Evolutionary conservation across 2,113 vertebrate species (phyloP), one percentile per base, ranked within the genome.

Genomic region (Dryoscopus gambensis): DNA sequence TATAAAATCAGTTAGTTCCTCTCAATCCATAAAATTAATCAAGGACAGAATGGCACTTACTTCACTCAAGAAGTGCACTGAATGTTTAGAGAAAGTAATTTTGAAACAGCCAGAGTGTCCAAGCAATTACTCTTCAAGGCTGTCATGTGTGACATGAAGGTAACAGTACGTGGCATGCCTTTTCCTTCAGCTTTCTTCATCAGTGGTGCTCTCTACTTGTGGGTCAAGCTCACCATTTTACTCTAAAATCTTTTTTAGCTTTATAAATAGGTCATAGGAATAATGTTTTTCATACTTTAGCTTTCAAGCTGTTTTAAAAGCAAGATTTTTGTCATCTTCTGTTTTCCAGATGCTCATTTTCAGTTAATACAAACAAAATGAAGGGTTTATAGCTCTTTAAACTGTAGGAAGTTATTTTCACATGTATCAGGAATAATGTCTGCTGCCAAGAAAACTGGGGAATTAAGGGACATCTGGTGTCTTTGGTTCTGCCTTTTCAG

Each of bases 11-110:
- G 68, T 71, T 68, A 33, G 13, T 56, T 78, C 37, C 24, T 52
- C 65, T 69, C 40, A 68, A 75, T 89, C 65, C 44, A 56, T 85
- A 52, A 89, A 87, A 94, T 79, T 91, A 84, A 71, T 71, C 62
- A 82, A 23, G 44, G 30, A 39, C 52, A 91, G 90, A 89, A 91
- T 52, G 47, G 23, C 62, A 68, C 20, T 55, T 56, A 47, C 7
- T 89, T 89, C 47, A 82, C n/a, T 73, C 47, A 81, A 87, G 84
- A 75, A 10, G 78, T 71, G 22, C 33, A 57, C 15, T 57, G 33
- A 84, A 63, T 55, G 33, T 87, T 87, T 74, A 82, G 64, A 87
- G 30, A 13, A 91, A 84, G 33, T 62, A 37, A 70, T 70, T 94
- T 89, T 70, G 50, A 80, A 86, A 46, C 22, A 92, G 13, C 11